Evolutionary conservation across 2,797 vertebrate species (phyloP), one percentile per base, ranked within the genome.

Genomic region (Telmatherina bonti): DNA sequence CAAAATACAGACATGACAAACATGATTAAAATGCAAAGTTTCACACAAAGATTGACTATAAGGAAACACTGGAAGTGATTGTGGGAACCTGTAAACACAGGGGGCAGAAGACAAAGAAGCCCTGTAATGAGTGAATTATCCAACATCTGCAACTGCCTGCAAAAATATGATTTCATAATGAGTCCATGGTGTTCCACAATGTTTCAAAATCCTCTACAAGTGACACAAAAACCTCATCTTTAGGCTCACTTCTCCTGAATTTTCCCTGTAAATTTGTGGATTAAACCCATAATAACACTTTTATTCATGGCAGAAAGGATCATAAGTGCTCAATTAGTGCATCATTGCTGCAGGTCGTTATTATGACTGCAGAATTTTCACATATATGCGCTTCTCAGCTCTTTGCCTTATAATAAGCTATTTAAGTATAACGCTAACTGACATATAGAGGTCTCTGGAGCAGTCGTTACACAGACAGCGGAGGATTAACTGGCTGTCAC

Each of bases 341-440:
- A 67, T 71, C 84, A 79, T 86, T 85, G 91, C 89, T 75, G 75
- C 79, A 74, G 83, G 85, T 88, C 89, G 85, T 92, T 89, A 89
- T 86, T 82, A 83, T n/a, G 66, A 72, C 68, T 79, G 83, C 60
- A 66, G 80, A 71, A 80, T 81, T 79, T 89, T 83, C 81, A 85
- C 73, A 81, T 91, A 79, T 79, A 70, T 79, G 70, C 20, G 33
- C 82, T 45, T 67, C 85, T 76, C 57, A 52, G 78, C 85, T 86
- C 76, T 62, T 53, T 10, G 72, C 64, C 76, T 84, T 54, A 77
- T 63, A 67, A 84, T 87, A 68, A 84, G 84, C 85, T 82, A 86
- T 89, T 92, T 86, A 89, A 78, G 75, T 72, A 47, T 92, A 92
- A 93, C 90, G 85, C 88, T 91, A 90, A 93, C 83, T 92, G 92